These are phyloP conservation scores for Sula dactylatra DNA, from an alignment of 2,113 vertebrate species.

Conservation along the genomic window DNA sequence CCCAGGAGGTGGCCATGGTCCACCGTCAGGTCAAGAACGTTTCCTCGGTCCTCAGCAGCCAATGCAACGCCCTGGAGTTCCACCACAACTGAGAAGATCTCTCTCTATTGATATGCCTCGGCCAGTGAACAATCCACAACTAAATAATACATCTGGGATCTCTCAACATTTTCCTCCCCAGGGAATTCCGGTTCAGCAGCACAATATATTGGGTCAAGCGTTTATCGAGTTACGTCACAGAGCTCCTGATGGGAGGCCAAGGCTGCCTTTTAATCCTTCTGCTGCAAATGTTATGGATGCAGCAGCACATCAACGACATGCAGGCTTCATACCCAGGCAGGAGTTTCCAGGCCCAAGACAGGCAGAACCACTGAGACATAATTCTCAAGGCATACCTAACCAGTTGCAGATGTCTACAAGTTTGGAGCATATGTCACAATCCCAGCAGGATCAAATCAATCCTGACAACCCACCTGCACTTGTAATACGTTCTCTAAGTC, in stretches of 20 bases:
- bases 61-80: slow-evolving; percentile 73
- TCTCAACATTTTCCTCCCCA: slow-evolving; percentile 83
- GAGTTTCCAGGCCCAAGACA: slow-evolving; percentile 76
- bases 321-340: slow-evolving; percentile 73
- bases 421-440: slow-evolving; percentile 78
- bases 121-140: slow-evolving; percentile 58
- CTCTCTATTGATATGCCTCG: slow-evolving; percentile 78
- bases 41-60: slow-evolving; percentile 80
- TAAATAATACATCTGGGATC: slow-evolving; percentile 69
- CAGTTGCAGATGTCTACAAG: slow-evolving; percentile 75
- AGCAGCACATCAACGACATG: slow-evolving; percentile 66
- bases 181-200: slow-evolving; percentile 83
- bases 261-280: slow-evolving; percentile 75
- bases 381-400: slow-evolving; percentile 61
- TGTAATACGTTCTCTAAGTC: slow-evolving; percentile 81
- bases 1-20: slow-evolving; percentile 73
- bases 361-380: slow-evolving; percentile 66
- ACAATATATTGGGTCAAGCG: slow-evolving; percentile 89
- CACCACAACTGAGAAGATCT: slow-evolving; percentile 82
- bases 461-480: slow-evolving; percentile 68
- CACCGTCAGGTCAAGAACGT: slow-evolving; percentile 79
- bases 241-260: slow-evolving; percentile 81
- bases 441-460: slow-evolving; percentile 73
- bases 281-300: slow-evolving; percentile 72
- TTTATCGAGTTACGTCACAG: slow-evolving; percentile 93